Evolutionary conservation across 2,888 invertebrate species (phyloP).

Genomic region (Vanessa cardui): DNA sequence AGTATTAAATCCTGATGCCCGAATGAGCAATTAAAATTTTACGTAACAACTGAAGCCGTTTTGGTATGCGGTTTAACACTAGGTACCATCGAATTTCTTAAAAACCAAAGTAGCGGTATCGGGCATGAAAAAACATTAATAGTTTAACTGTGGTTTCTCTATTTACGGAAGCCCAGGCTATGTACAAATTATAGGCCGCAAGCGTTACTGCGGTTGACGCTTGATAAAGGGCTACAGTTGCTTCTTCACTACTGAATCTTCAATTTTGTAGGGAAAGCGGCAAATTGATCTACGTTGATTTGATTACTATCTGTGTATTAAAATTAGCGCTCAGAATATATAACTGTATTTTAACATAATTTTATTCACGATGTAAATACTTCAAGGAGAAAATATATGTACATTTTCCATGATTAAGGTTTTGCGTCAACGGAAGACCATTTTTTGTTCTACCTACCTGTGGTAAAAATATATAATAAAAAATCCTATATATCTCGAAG

Average conservation of each 20-base stretch:
- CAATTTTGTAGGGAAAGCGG: constrained; percentile 31
- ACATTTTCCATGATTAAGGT: no score
- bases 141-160: constrained; percentile 75
- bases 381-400: no score
- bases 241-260: constrained; percentile 29
- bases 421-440: no score
- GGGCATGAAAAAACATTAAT: constrained; percentile 67
- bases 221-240: constrained; percentile 49
- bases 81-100: constrained; percentile 45
- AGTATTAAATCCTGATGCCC: no score
- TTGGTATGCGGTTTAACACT: constrained; percentile 60
- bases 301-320: constrained; percentile 20
- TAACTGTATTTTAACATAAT: no score
- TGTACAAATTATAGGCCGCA: constrained; percentile 68
- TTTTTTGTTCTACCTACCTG: no score
- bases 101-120: constrained; percentile 61
- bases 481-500: no score
- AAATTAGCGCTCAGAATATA: neutral
- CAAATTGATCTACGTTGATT: constrained; percentile 29
- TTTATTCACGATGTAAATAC: no score
- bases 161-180: constrained; percentile 76
- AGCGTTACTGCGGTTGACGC: constrained; percentile 61
- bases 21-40: no score
- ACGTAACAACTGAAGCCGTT: constrained; percentile 32
- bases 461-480: no score